Evolutionary conservation across 2,888 invertebrate species (phyloP), one percentile per base, ranked within the genome.

Genomic region (Scelioninae gen. 1): DNA sequence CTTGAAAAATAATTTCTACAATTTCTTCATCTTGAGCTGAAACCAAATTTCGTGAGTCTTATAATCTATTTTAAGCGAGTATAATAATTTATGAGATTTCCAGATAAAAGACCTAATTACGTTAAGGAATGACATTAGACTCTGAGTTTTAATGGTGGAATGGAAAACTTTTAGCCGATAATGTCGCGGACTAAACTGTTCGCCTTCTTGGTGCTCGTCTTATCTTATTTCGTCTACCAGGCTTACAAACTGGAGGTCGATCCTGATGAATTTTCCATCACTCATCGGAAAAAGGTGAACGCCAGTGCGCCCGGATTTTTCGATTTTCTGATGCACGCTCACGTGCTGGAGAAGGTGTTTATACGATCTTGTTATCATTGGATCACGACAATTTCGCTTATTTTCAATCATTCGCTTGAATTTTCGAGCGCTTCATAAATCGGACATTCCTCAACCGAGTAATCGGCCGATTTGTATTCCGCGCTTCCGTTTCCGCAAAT

Each of bases 261-360:
- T 63, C 86, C 86, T 31, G 31, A 82, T 34, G 85, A 88, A 55
- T 89, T 86, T 65, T 38, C 83, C 8, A 84, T 86, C 29, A 62
- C 76, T 40, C 85, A 86, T 55, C 84, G 86, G 31, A 83, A 80
- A 15, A 83, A 76, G 60, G 74, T 88, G 43, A 85, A 87, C 45
- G 87, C 86, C 16, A 82, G 82, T 62, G 45, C 84, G 15, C 23
- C 58, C 3, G 51, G 43, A 13, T 81, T 89, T 11, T 89, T 88
- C 58, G 47, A 85, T 38, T 89, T 89, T 72, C 60, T 88, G 11
- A 84, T 74, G 32, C 86, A 83, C 55, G 71, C 87, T 11, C 82
- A 85, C 51, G 81, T 85, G 23, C 63, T 89, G 29, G 87, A 89
- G 85, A 88, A 89, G 88, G 88, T 89, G 65, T 78, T 80, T 77